Evolutionary conservation across 2,113 vertebrate species (phyloP).

Genomic region (Tenrec ecaudatus): DNA sequence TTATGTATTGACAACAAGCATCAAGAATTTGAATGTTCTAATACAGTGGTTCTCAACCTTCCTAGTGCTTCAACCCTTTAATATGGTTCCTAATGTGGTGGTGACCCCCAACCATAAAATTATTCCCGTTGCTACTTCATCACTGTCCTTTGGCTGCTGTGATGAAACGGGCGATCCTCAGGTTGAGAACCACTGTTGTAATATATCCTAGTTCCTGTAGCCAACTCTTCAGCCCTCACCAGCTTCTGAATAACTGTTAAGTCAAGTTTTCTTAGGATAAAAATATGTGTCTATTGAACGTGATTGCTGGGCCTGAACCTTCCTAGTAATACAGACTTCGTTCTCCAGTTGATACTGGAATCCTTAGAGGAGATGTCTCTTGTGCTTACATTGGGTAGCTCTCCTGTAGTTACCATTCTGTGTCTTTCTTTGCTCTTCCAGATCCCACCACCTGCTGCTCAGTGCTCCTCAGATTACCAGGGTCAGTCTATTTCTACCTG

Average conservation of each 20-base stretch:
- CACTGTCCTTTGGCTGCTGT: too few species aligned
- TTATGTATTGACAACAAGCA: neutral
- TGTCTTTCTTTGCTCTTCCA: neutral
- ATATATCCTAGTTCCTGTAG: neutral
- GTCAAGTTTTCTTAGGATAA: neutral
- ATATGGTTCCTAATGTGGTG: too few species aligned
- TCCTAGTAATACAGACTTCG: neutral
- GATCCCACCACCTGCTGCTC: fast-evolving
- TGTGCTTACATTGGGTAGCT: neutral
- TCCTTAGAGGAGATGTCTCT: neutral
- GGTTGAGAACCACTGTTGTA: neutral
- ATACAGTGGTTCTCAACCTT: too few species aligned
- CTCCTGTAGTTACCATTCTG: too few species aligned
- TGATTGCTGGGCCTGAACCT: constrained; percentile 1
- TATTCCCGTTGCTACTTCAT: too few species aligned
- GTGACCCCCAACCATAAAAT: too few species aligned
- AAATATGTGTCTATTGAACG: neutral
- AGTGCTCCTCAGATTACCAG: neutral
- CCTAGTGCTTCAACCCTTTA: too few species aligned
- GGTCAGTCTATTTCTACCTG: neutral
- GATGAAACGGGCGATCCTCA: too few species aligned
- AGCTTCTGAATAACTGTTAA: neutral
- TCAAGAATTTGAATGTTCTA: neutral
- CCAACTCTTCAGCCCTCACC: neutral
- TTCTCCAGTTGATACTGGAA: neutral